Evolutionary conservation across 2,797 vertebrate species (phyloP).

Genomic region (Macropodus opercularis): DNA sequence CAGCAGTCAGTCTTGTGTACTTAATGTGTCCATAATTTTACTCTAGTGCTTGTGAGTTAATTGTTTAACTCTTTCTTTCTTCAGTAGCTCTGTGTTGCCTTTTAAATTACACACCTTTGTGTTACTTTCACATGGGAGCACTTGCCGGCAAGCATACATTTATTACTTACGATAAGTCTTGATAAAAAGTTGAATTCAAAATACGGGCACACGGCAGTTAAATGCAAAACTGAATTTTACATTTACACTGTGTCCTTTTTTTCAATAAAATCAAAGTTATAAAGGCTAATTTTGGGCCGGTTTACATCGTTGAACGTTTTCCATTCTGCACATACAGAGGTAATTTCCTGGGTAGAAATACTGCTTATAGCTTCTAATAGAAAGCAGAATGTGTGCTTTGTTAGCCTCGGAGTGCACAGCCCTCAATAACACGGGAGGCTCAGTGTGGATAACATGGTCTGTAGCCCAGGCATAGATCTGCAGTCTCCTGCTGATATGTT

Average conservation of each 20-base stretch:
- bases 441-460: conserved; percentile 58
- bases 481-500: conserved; percentile 71
- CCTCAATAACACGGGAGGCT: conserved; percentile 49
- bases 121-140: too few relatives aligned
- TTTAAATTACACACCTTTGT: too few relatives aligned
- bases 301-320: conserved; percentile 39
- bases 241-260: conserved; percentile 18
- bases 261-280: conserved; percentile 37
- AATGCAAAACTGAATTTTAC: too few relatives aligned
- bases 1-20: too few relatives aligned
- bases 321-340: conserved; percentile 21
- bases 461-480: conserved; percentile 63
- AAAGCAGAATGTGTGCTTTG: conserved; percentile 50
- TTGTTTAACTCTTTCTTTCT: too few relatives aligned
- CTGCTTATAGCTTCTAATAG: conserved; percentile 41
- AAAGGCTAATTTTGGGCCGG: conserved; percentile 32
- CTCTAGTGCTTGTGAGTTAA: too few relatives aligned
- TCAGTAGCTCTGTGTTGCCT: too few relatives aligned
- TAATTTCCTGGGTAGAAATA: conserved; percentile 50
- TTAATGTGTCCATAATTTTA: too few relatives aligned
- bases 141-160: too few relatives aligned
- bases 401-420: conserved; percentile 46
- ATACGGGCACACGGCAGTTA: too few relatives aligned
- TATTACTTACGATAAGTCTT: too few relatives aligned
- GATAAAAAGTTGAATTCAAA: too few relatives aligned